A percentile compares a stretch with the other conserved stretches of the same genome.
phyloP scores from a whole-genome alignment of 2,888 invertebrate genomes.

The Diadegma fenestrale region DNA sequence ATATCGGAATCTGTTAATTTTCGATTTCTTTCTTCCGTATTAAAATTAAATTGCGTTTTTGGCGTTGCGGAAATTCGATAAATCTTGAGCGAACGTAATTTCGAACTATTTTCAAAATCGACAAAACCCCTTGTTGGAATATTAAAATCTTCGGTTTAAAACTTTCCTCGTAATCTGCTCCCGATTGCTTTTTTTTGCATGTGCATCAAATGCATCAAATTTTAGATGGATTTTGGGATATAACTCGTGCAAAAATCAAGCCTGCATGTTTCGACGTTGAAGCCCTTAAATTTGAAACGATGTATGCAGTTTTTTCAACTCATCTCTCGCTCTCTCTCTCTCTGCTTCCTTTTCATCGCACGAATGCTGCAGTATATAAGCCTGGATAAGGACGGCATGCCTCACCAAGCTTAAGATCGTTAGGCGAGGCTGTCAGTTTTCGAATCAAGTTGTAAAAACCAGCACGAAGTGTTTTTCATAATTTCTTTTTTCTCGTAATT shows the following conservation, averaged over 20 bases:
- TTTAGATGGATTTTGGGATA: neutral
- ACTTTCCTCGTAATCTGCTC: neutral
- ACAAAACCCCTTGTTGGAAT: neutral
- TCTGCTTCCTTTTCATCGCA: slow-evolving; percentile 16
- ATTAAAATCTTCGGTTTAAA: neutral
- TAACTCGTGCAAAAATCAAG: neutral
- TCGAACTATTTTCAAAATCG: neutral
- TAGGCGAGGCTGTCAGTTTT: neutral
- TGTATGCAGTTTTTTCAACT: slow-evolving; percentile 14
- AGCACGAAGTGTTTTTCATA: neutral
- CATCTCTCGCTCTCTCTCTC: neutral
- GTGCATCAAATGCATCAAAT: neutral
- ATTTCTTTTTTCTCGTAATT: neutral
- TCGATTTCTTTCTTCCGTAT: neutral
- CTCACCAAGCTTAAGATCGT: slow-evolving; percentile 51
- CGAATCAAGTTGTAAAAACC: neutral
- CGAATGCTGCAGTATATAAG: slow-evolving; percentile 68
- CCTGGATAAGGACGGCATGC: slow-evolving; percentile 70
- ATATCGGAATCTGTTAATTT: neutral
- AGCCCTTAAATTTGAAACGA: neutral
- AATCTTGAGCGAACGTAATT: too few relatives aligned
- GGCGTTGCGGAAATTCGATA: neutral
- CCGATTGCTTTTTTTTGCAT: neutral
- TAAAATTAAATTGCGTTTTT: neutral
- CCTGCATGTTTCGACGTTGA: neutral